Conservation (phyloP, 2,888 invertebrate species). For the Thera obeliscata region DNA sequence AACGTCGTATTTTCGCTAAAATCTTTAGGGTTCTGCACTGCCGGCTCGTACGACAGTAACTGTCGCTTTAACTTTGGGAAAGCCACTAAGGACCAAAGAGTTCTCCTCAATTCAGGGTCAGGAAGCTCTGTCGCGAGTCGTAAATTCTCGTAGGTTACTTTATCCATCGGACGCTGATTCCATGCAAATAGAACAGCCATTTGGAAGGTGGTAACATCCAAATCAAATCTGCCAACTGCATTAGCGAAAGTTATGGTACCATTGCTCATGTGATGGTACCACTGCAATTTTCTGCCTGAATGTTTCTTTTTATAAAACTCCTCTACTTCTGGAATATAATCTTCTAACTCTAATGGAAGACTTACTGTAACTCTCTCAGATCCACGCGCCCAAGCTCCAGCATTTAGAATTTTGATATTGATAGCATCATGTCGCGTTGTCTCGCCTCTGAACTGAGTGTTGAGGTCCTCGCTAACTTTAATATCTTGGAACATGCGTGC, state of each 20-base stretch:
- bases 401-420: conserved; percentile 99
- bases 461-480: conserved; percentile 98
- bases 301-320: conserved; percentile 99
- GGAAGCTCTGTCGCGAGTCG: conserved; percentile 98
- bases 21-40: conserved; percentile 95
- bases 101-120: conserved; percentile 96
- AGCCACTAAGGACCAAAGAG: conserved; percentile 97
- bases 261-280: conserved; percentile 99
- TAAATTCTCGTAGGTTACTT: conserved; percentile 98
- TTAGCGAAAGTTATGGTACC: conserved; percentile 98
- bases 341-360: conserved; percentile 98
- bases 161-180: conserved; percentile 97
- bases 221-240: conserved; percentile 95
- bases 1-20: conserved; percentile 96
- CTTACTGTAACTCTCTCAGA: conserved; percentile 98
- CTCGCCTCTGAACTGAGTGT: conserved; percentile 94
- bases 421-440: conserved; percentile 94
- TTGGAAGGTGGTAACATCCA: conserved; percentile 99
- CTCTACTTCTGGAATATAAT: conserved; percentile 99
- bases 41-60: conserved; percentile 91
- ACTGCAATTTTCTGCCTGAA: conserved; percentile 98
- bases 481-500: conserved; percentile 99
- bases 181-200: conserved; percentile 99
- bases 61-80: conserved; percentile 98
- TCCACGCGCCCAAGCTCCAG: conserved; percentile 98